These are phyloP conservation scores for Ceratosolen solmsi DNA, from an alignment of 1,140 invertebrate genomes.

Conservation along the genomic window DNA sequence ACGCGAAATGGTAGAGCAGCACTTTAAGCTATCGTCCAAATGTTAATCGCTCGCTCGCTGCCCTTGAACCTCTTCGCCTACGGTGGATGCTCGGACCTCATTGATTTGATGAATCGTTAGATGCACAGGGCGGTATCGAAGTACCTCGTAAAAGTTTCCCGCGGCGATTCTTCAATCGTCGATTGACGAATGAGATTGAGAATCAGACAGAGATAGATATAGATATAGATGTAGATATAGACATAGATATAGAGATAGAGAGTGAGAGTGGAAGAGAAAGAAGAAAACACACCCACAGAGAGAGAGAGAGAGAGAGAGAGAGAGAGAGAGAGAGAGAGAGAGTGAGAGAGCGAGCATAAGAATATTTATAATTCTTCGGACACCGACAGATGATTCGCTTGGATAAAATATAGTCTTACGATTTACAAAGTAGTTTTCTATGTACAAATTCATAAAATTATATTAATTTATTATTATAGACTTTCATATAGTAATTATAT, in stretches of 20 bases:
- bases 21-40: no score
- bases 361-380: background rate
- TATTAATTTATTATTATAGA: constrained; percentile 66
- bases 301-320: background rate
- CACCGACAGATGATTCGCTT: constrained; percentile 37
- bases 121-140: background rate
- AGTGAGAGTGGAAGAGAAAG: background rate
- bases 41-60: background rate
- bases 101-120: constrained; percentile 21
- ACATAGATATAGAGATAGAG: no score
- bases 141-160: constrained; percentile 19
- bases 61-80: background rate
- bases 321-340: no score
- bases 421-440: constrained; percentile 59
- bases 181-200: no score
- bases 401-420: constrained; percentile 64
- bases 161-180: constrained; percentile 24
- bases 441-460: constrained; percentile 70
- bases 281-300: no score
- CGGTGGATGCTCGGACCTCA: constrained; percentile 34
- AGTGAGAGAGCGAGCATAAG: background rate
- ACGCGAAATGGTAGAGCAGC: background rate
- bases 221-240: no score
- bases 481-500: constrained; percentile 59
- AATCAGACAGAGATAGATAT: constrained; percentile 3